Percentiles rank a stretch among this genome's conserved stretches.
Conservation (phyloP, 2,113 vertebrate species). For the Micronisus gabar region DNA sequence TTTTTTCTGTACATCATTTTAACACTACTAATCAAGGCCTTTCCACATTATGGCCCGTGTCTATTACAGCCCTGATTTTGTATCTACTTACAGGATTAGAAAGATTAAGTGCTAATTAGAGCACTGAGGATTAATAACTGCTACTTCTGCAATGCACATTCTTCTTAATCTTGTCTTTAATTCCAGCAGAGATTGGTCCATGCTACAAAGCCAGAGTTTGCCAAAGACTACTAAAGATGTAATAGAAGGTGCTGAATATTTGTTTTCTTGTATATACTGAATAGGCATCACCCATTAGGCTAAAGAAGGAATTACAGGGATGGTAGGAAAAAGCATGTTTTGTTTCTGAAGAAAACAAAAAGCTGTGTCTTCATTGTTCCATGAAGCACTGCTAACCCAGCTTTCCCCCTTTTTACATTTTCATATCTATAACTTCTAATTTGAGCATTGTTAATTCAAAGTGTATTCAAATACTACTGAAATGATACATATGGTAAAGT, state of each 20-base stretch:
- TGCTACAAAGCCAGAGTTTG: conserved; percentile 21
- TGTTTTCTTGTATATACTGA: background rate
- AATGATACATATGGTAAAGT: background rate
- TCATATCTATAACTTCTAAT: background rate
- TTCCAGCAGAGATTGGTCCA: background rate
- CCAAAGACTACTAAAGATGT: background rate
- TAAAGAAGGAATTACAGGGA: background rate
- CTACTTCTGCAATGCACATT: conserved; percentile 26
- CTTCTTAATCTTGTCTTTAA: conserved; percentile 49
- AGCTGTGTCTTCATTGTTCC: background rate
- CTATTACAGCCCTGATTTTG: conserved; percentile 31
- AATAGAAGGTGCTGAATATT: background rate
- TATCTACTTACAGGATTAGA: conserved; percentile 49
- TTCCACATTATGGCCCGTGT: background rate
- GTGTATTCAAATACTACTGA: background rate
- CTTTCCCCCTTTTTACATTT: background rate
- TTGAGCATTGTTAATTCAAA: background rate
- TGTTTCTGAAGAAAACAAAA: conserved; percentile 1
- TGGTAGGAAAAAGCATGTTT: background rate
- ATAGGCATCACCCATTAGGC: background rate
- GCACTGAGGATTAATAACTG: conserved; percentile 10
- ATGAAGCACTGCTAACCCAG: background rate
- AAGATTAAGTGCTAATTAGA: conserved; percentile 46
- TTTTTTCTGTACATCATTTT: background rate
- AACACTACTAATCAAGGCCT: background rate